Evolutionary conservation across 2,113 vertebrate species (phyloP), one percentile per base, ranked within the genome.

Genomic region (Pedetes capensis): DNA sequence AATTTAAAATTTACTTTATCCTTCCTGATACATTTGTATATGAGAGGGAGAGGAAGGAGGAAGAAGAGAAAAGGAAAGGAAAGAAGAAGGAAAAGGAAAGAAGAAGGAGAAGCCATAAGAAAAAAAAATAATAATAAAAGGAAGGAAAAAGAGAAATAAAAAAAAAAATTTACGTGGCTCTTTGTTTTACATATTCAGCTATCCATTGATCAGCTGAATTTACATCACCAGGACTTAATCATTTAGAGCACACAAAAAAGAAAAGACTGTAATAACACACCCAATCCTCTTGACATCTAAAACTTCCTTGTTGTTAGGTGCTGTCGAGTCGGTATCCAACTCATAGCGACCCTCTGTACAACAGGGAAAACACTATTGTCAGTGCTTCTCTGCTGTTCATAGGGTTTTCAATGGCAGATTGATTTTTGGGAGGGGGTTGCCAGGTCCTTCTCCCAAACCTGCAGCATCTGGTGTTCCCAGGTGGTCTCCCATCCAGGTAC

Each of bases 41-140:
- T 10, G 32, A 34, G 32, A 39, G 12, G 29, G 0, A 6, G 27
- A 61, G 16, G 11, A 44, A 3, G 7, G 8, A 23, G n/a, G 29
- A 18, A 3, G 10, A 34, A 34, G 11, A 37, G 25, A 3, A 0
- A 23, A 42, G 0, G 37, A 6, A 42, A 12, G 37, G 2, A 6
- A 20, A 5, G 14, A 57, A 8, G 23, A 20, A 53, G 32, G 23
- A 6, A 27, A 44, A n/a, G 11, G 18, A 5, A 20, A 76, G 37
- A 64, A 51, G 5, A 63, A 42, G 11, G 42, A 61, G 25, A 14
- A 71, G 69, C 37, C 2, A 29, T 25, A 32, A 22, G 3, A 5
- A 51, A n/a, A 12, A 85, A 34, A 18, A 44, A 37, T 17, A 29
- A 9, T 1, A 12, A 14, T 13, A 22, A 68, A 32, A n/a, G 5